Percentiles rank a stretch among this genome's conserved stretches.
phyloP scores from a whole-genome alignment of 2,797 vertebrate genomes.

The Liparis tanakae region DNA sequence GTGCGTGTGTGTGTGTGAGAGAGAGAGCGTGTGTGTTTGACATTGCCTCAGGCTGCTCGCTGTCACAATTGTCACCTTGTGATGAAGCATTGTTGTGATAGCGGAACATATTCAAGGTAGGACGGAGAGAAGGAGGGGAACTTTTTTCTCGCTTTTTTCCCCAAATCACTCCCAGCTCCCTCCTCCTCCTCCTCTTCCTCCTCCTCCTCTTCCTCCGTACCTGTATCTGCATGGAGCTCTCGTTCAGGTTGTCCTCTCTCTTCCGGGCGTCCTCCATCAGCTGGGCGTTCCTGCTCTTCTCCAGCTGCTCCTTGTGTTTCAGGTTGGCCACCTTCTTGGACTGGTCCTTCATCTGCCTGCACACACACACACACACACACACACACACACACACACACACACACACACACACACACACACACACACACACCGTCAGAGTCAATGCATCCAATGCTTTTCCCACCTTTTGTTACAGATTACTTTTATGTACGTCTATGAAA shows the following conservation, averaged over 20 bases:
- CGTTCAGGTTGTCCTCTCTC: slow-evolving; percentile 91
- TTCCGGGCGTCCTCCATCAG: slow-evolving; percentile 93
- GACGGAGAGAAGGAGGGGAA: slow-evolving; percentile 53
- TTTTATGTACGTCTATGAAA: neutral
- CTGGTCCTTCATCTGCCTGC: slow-evolving; percentile 95
- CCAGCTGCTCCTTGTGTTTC: slow-evolving; percentile 95
- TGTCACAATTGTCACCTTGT: slow-evolving; percentile 70
- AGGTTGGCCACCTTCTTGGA: slow-evolving; percentile 94
- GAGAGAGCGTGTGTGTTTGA: slow-evolving; percentile 63
- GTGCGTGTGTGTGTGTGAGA: slow-evolving; percentile 23
- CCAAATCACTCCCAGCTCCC: neutral
- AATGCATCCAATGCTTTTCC: neutral
- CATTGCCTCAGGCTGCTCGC: slow-evolving; percentile 77
- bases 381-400: slow-evolving; percentile 14
- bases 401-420: slow-evolving; percentile 14
- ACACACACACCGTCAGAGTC: neutral
- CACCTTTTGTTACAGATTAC: neutral
- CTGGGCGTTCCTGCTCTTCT: slow-evolving; percentile 93
- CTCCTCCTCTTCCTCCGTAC: slow-evolving; percentile 48
- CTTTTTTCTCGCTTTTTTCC: slow-evolving; percentile 46
- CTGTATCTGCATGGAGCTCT: slow-evolving; percentile 94
- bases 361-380: too few species aligned
- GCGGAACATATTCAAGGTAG: slow-evolving; percentile 66
- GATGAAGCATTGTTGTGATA: slow-evolving; percentile 68
- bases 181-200: neutral